Evolutionary conservation across 2,113 vertebrate genomes (phyloP).

Genomic region (Eulemur macaco): DNA sequence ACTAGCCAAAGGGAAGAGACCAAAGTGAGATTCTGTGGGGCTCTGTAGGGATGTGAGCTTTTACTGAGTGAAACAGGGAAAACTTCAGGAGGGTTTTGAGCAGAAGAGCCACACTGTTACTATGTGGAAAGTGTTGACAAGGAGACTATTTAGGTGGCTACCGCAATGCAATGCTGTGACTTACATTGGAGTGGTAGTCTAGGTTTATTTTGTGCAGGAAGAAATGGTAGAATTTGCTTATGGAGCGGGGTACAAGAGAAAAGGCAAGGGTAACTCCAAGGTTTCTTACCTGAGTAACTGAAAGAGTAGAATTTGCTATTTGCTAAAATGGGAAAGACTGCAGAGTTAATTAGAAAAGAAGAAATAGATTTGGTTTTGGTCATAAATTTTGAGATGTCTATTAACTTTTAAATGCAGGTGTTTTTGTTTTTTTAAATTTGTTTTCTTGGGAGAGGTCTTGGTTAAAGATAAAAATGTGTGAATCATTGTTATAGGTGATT

Average conservation of each 20-base stretch:
- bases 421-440: not conserved
- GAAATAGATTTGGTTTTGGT: not conserved
- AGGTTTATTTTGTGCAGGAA: not conserved
- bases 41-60: not conserved
- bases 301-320: not conserved
- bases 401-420: not conserved
- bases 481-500: not conserved
- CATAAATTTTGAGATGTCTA: constrained; percentile 26
- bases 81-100: not conserved
- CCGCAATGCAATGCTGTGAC: not conserved
- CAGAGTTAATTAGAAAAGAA: not conserved
- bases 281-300: not conserved
- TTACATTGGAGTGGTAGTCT: not conserved
- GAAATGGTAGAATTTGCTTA: not conserved
- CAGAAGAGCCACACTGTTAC: not conserved
- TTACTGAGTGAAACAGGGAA: not conserved
- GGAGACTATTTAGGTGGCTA: not conserved
- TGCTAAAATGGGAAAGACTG: not conserved
- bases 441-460: not conserved
- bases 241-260: not conserved
- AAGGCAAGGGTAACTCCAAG: not conserved
- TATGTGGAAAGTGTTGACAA: not conserved
- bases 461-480: not conserved
- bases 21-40: not conserved
- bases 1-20: not conserved